These are phyloP conservation scores for Cheiracanthium punctorium DNA, from an alignment of 2,888 invertebrate species.

Conservation along the genomic window DNA sequence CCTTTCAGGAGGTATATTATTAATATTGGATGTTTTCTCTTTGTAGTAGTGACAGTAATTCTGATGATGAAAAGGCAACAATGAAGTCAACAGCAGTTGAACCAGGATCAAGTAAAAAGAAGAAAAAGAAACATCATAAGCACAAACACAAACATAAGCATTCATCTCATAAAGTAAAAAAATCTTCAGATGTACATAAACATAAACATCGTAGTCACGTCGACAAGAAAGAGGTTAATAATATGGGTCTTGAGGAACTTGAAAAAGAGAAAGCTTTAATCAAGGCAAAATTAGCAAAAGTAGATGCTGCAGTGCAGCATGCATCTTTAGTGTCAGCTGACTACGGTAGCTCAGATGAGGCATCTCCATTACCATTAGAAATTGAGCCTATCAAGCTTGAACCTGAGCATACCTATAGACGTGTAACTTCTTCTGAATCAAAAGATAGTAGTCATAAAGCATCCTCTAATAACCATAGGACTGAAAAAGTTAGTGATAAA, in stretches of 20 bases:
- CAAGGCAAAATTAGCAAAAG: slow-evolving; percentile 74
- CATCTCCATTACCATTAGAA: slow-evolving; percentile 37
- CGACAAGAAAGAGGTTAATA: slow-evolving; percentile 62
- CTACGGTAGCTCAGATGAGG: slow-evolving; percentile 66
- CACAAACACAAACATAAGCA: slow-evolving; percentile 69
- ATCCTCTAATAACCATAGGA: slow-evolving; percentile 5
- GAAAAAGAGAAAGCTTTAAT: slow-evolving; percentile 76
- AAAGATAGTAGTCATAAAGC: slow-evolving; percentile 19
- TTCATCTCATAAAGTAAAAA: slow-evolving; percentile 55
- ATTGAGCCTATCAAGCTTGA: slow-evolving; percentile 23
- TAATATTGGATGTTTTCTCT: not conserved
- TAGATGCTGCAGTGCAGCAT: slow-evolving; percentile 37
- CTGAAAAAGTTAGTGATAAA: slow-evolving; percentile 23
- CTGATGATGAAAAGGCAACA: slow-evolving; percentile 34
- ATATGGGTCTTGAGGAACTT: slow-evolving; percentile 74
- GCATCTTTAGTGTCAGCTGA: slow-evolving; percentile 52
- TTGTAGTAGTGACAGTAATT: slow-evolving; percentile 43
- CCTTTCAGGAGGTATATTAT: not conserved
- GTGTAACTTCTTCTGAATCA: slow-evolving; percentile 26
- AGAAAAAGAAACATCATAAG: slow-evolving; percentile 68
- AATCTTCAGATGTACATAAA: slow-evolving; percentile 33
- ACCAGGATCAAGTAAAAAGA: slow-evolving; percentile 35
- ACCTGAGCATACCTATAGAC: slow-evolving; percentile 4
- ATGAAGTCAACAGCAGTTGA: slow-evolving; percentile 18
- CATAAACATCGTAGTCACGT: slow-evolving; percentile 40